Percentiles rank a stretch among this genome's conserved stretches.
Conservation (phyloP, 2,113 vertebrate genomes). For the Rhynchomys soricoides region DNA sequence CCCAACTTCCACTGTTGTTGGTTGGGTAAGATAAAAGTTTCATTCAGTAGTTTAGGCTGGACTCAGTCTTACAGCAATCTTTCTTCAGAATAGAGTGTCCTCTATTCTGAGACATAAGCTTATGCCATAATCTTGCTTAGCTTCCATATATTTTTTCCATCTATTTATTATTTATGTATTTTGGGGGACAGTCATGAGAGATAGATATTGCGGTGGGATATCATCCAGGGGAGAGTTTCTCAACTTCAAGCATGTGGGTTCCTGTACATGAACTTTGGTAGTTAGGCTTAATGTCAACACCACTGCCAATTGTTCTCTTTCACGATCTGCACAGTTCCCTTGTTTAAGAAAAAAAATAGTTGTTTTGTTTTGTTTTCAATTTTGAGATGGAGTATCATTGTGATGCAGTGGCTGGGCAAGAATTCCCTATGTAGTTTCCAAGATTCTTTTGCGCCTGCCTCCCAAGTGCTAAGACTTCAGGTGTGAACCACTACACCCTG, state of each 20-base stretch:
- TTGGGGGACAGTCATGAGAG: neutral
- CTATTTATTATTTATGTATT: neutral
- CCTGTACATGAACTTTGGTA: neutral
- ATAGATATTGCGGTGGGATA: neutral
- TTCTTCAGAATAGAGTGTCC: too few species aligned
- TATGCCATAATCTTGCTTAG: too few species aligned
- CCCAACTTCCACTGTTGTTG: too few species aligned
- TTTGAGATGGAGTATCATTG: neutral
- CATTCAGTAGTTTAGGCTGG: too few species aligned
- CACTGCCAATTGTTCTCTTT: neutral
- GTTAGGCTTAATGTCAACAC: neutral
- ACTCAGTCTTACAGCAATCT: too few species aligned
- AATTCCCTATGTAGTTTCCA: neutral
- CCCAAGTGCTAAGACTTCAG: neutral
- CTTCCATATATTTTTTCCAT: too few species aligned
- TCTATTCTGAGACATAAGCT: too few species aligned
- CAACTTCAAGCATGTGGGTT: neutral
- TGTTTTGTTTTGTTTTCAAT: neutral
- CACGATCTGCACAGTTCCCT: neutral
- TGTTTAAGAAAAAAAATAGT: neutral
- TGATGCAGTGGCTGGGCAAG: neutral
- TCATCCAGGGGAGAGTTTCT: neutral
- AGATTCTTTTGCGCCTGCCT: neutral
- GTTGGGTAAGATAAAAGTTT: too few species aligned
- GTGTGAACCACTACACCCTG: neutral